A percentile compares a stretch with the other conserved stretches of the same genome.
These are phyloP conservation scores for Tuta absoluta DNA, from an alignment of 2,888 invertebrate species.

Conservation along the genomic window DNA sequence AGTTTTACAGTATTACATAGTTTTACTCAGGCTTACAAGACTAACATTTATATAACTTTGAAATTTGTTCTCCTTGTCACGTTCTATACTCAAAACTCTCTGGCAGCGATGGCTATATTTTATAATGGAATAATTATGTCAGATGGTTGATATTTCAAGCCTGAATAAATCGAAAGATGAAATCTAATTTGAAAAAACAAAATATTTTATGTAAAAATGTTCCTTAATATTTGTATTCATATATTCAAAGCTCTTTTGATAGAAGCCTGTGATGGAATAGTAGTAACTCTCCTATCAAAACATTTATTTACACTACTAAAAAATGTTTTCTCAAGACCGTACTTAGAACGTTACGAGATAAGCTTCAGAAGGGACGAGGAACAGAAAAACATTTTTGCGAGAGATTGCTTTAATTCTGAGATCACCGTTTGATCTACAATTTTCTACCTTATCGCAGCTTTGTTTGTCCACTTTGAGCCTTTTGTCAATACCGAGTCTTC, in stretches of 20 bases:
- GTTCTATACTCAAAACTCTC: constrained; percentile 9
- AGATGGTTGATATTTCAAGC: too few relatives aligned
- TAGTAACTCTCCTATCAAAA: constrained; percentile 9
- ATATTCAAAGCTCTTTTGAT: not conserved
- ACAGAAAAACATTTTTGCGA: not conserved
- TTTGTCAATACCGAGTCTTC: not conserved
- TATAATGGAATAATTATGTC: not conserved
- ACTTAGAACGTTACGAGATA: constrained; percentile 7
- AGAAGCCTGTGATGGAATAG: not conserved
- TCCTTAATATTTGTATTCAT: not conserved
- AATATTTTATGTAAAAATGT: not conserved
- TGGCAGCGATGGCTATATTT: constrained; percentile 17
- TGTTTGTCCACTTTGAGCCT: constrained; percentile 7
- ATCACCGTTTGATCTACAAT: constrained; percentile 4
- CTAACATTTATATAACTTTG: constrained; percentile 22
- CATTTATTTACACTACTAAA: constrained; percentile 7
- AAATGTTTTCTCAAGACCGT: constrained; percentile 10
- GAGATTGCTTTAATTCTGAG: not conserved
- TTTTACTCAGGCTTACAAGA: constrained; percentile 10
- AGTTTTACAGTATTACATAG: constrained; percentile 20
- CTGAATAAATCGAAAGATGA: too few relatives aligned
- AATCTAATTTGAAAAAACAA: too few relatives aligned
- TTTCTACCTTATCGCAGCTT: constrained; percentile 6
- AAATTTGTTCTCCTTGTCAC: constrained; percentile 18
- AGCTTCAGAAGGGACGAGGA: constrained; percentile 8